Evolutionary conservation across 1,140 invertebrate genomes (phyloP).

Genomic region (Piezodorus guildinii): DNA sequence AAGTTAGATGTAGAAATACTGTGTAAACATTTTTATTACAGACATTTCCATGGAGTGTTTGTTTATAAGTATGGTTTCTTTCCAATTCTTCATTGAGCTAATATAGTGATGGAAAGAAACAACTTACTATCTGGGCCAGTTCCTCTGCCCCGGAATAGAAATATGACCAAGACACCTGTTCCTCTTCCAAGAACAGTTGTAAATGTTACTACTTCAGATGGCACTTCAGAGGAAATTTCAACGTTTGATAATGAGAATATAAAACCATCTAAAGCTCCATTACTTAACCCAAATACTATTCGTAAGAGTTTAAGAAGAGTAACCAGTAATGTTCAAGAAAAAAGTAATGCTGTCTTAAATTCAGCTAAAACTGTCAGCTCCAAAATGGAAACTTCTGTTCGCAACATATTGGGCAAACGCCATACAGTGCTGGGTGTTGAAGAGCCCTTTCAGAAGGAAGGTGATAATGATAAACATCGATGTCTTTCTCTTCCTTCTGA

Average conservation of each 20-base stretch:
- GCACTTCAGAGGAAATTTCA: neutral
- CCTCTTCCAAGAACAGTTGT: constrained; percentile 6
- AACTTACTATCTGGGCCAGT: neutral
- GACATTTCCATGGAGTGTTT: too few species aligned
- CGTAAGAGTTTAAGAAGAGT: constrained; percentile 25
- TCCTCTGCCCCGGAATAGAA: constrained; percentile 5
- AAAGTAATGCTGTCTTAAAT: constrained; percentile 28
- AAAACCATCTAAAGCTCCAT: neutral
- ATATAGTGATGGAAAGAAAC: neutral
- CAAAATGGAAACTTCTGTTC: constrained; percentile 28
- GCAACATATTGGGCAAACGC: constrained; percentile 27
- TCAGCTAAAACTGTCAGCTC: constrained; percentile 29
- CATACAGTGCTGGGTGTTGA: constrained; percentile 12
- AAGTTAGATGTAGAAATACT: too few species aligned
- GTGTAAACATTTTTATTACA: too few species aligned
- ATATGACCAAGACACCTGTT: constrained; percentile 12
- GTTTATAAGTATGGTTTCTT: too few species aligned
- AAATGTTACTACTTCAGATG: neutral
- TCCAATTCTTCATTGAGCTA: too few species aligned
- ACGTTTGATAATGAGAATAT: neutral
- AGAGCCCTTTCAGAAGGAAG: constrained; percentile 5
- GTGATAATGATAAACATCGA: constrained; percentile 27
- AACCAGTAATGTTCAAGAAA: constrained; percentile 28
- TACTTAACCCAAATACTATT: constrained; percentile 21
- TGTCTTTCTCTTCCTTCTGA: constrained; percentile 35